phyloP scores from a whole-genome alignment of 1,140 invertebrate genomes.

The Formica exsecta region DNA sequence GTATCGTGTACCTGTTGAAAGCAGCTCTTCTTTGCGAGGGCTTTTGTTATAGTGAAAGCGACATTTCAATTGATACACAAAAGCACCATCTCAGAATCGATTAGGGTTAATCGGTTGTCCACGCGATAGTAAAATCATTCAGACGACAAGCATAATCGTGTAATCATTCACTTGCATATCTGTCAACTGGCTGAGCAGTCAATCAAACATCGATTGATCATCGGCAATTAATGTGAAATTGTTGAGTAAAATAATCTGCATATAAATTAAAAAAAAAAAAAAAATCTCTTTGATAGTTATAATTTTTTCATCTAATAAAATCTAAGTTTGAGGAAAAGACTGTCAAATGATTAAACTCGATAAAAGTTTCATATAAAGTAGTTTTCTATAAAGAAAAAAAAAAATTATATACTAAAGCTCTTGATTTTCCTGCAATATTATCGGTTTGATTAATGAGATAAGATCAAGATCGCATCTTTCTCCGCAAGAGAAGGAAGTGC shows the following conservation, averaged over 20 bases:
- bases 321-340: background rate
- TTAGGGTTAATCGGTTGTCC: background rate
- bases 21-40: background rate
- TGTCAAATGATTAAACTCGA: background rate
- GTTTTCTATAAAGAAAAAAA: background rate
- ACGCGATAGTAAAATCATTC: slow-evolving; percentile 6
- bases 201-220: background rate
- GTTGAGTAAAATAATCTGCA: background rate
- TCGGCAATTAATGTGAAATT: background rate
- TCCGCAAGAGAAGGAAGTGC: slow-evolving; percentile 16
- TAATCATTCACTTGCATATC: background rate
- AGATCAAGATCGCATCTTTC: background rate
- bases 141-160: background rate
- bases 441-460: background rate
- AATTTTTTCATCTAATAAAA: slow-evolving; percentile 17
- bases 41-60: slow-evolving; percentile 28
- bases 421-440: background rate
- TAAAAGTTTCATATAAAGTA: background rate
- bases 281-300: background rate
- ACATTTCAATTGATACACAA: slow-evolving; percentile 5
- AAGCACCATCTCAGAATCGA: background rate
- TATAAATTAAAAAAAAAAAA: background rate
- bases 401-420: background rate
- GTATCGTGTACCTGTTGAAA: background rate
- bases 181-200: background rate